Evolutionary conservation across 1,140 invertebrate genomes (phyloP).

Genomic region (Nephotettix cincticeps): DNA sequence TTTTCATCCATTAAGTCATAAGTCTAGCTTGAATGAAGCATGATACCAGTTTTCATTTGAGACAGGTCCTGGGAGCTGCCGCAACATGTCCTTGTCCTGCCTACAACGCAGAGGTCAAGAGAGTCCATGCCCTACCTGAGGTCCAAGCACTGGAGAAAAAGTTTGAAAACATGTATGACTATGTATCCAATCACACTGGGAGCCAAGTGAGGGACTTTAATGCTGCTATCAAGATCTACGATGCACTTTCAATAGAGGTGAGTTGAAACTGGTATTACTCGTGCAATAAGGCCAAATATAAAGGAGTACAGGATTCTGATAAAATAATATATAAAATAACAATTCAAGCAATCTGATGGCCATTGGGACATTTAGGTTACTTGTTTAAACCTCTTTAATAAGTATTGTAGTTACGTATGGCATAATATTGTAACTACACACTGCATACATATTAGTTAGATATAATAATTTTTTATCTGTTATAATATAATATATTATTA

Average conservation of each 20-base stretch:
- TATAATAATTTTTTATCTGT: too few relatives aligned
- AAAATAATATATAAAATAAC: neutral
- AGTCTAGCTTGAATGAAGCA: too few relatives aligned
- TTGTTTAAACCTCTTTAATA: too few relatives aligned
- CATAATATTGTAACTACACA: too few relatives aligned
- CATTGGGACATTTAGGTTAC: neutral
- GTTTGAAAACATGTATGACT: conserved; percentile 63
- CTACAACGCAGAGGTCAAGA: conserved; percentile 57
- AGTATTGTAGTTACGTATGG: too few relatives aligned
- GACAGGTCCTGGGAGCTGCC: conserved; percentile 47
- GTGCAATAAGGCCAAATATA: neutral
- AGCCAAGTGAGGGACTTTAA: conserved; percentile 53
- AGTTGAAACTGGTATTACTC: neutral
- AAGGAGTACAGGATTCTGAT: neutral
- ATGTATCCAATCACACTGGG: conserved; percentile 61
- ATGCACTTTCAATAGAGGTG: conserved; percentile 67
- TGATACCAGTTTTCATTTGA: too few relatives aligned
- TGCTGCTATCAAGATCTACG: conserved; percentile 62
- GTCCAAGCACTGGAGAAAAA: conserved; percentile 58
- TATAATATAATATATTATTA: too few relatives aligned
- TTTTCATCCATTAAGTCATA: neutral
- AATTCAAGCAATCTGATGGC: neutral
- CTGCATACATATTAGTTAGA: too few relatives aligned
- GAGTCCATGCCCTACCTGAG: conserved; percentile 55
- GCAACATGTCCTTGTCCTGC: conserved; percentile 65